These are phyloP conservation scores for Petrosia ficiformis DNA, from an alignment of 37 sponge, comb jelly and placozoan genomes.

Conservation along the genomic window DNA sequence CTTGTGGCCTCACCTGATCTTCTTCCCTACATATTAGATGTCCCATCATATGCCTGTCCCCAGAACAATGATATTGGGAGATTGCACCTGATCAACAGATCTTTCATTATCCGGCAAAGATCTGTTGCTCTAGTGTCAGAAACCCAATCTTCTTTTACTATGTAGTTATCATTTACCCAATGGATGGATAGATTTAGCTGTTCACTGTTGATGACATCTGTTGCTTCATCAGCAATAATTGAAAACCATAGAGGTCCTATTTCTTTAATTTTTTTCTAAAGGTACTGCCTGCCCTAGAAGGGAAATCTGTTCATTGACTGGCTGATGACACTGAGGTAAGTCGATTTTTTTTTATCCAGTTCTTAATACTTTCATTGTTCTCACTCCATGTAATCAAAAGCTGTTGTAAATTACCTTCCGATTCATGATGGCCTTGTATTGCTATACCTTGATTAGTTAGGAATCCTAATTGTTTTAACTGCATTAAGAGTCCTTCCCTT, in stretches of 20 bases:
- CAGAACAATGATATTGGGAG: slow-evolving; percentile 55
- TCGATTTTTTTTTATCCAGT: neutral
- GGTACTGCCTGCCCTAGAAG: neutral
- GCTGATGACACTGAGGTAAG: neutral
- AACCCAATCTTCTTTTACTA: slow-evolving; percentile 42
- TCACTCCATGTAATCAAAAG: neutral
- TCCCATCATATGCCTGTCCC: slow-evolving; percentile 76
- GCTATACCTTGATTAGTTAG: too few species aligned
- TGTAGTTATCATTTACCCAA: slow-evolving; percentile 44
- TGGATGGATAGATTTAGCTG: slow-evolving; percentile 44
- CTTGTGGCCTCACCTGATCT: slow-evolving; percentile 48
- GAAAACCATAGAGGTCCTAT: slow-evolving; percentile 27
- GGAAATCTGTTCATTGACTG: slow-evolving; percentile 21
- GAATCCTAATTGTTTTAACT: too few species aligned
- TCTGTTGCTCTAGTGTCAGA: slow-evolving; percentile 26
- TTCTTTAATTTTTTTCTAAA: slow-evolving; percentile 6
- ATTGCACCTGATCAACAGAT: slow-evolving; percentile 41
- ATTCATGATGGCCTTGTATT: too few species aligned
- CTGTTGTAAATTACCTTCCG: neutral
- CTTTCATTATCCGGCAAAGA: slow-evolving; percentile 23
- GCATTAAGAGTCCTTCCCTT: too few species aligned
- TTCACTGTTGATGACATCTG: slow-evolving; percentile 42
- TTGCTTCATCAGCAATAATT: slow-evolving; percentile 57
- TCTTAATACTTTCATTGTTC: neutral
- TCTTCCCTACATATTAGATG: slow-evolving; percentile 52